These are phyloP conservation scores for Emmelina monodactyla DNA, from an alignment of 2,888 invertebrate genomes.

Conservation along the genomic window DNA sequence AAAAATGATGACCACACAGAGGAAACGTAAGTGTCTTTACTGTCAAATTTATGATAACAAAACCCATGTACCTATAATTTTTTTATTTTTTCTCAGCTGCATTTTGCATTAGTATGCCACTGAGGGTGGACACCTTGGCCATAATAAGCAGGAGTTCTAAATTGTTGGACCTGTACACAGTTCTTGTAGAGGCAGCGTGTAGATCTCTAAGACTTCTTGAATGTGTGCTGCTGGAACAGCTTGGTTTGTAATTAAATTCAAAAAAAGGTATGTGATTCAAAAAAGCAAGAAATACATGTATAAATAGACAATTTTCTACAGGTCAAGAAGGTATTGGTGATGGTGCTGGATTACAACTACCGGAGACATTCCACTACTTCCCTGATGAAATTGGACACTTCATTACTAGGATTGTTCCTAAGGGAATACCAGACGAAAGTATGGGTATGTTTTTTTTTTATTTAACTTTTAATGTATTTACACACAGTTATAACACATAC, in stretches of 20 bases:
- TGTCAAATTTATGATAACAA: not conserved
- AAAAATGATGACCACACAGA: slow-evolving; percentile 67
- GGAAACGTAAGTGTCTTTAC: slow-evolving; percentile 65
- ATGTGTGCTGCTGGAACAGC: slow-evolving; percentile 66
- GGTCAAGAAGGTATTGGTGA: slow-evolving; percentile 61
- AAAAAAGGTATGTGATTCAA: too few species aligned
- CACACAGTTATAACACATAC: too few species aligned
- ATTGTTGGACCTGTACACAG: slow-evolving; percentile 72
- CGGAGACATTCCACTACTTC: slow-evolving; percentile 78
- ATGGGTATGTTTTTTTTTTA: slow-evolving; percentile 71
- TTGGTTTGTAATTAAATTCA: slow-evolving; percentile 56
- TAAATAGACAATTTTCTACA: slow-evolving; percentile 14
- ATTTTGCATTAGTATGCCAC: slow-evolving; percentile 66
- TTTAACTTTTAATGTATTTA: too few species aligned
- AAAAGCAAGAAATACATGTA: too few species aligned
- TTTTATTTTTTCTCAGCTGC: slow-evolving; percentile 32
- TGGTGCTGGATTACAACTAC: slow-evolving; percentile 59
- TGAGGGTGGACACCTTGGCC: slow-evolving; percentile 75
- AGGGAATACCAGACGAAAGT: slow-evolving; percentile 70
- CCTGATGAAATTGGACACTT: slow-evolving; percentile 78
- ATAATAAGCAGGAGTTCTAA: slow-evolving; percentile 73
- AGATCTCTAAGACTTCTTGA: slow-evolving; percentile 73
- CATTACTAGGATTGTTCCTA: slow-evolving; percentile 76
- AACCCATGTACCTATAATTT: not conserved
- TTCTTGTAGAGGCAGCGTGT: slow-evolving; percentile 78